Evolutionary conservation across 1,140 invertebrate genomes (phyloP), one percentile per base, ranked within the genome.

Genomic region (Rhynchophorus ferrugineus): DNA sequence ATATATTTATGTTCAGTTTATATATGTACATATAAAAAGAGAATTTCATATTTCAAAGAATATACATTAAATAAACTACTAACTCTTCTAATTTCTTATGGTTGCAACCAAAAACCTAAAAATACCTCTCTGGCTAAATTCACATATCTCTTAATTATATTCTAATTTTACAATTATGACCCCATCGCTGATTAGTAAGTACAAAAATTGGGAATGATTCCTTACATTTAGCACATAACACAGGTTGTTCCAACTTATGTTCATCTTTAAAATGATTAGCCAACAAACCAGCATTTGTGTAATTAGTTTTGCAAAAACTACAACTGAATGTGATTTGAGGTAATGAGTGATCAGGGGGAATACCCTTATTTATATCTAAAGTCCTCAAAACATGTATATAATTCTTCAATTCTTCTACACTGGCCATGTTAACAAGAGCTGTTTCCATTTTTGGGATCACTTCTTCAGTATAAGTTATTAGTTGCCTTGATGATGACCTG

Each of bases 401-500:
- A n/a, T 16, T 21, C 29, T 50, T 16, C 42, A 59, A 46, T 17
- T 38, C 21, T 29, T 53, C 24, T 2, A 44, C 33, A 13, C 11
- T 16, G 9, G 33, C 39, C 14, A 49, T 5, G 6, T 14, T 1
- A 24, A 11, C n/a, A 22, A 59, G 20, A 3, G 37, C 37, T 9
- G 45, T 49, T 39, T 59, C 50, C 33, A 59, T 50, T 50, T 51
- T 59, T 2, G 58, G 58, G n/a, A 59, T 46, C 3, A 56, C 48
- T 5, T 49, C 41, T 45, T 59, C 57, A 11, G 43, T 56, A 24
- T 44, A 56, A 8, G 44, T 44, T 8, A 59, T 33, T 3, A 44
- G 41, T n/a, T 29, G 21, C 9, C 38, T 19, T 9, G 42, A 20
- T 14, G 47, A 35, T 11, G 11, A 7, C 3, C 33, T 48, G 21